Evolutionary conservation across 2,797 vertebrate species (phyloP).

Genomic region (Parauchenoglanis punctatus): DNA sequence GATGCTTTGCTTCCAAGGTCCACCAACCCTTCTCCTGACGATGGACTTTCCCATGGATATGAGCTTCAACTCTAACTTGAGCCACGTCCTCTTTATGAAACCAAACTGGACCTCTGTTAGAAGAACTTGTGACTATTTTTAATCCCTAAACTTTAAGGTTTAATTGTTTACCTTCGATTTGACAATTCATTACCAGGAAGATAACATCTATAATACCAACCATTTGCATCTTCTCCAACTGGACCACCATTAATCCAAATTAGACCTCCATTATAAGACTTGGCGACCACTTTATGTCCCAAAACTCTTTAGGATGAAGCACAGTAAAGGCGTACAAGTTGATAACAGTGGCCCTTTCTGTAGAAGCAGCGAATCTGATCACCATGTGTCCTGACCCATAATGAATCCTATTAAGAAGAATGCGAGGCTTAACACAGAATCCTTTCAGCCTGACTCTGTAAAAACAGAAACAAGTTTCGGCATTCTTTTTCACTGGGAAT

Average conservation of each 20-base stretch:
- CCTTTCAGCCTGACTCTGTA: slow-evolving; percentile 40
- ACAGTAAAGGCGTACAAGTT: background rate
- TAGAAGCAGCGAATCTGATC: slow-evolving; percentile 14
- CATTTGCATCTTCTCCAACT: background rate
- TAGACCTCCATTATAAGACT: background rate
- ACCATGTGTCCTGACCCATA: slow-evolving; percentile 38
- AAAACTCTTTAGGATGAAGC: background rate
- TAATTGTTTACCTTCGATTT: background rate
- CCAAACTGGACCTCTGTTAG: background rate
- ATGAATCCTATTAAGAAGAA: slow-evolving; percentile 48
- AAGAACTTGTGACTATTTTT: background rate
- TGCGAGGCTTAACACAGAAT: slow-evolving; percentile 42
- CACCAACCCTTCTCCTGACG: background rate
- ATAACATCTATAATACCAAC: background rate
- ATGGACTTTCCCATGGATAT: background rate
- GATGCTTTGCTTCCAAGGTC: background rate
- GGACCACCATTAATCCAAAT: background rate
- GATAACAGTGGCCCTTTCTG: slow-evolving; percentile 35
- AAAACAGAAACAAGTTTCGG: slow-evolving; percentile 24
- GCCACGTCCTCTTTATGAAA: background rate
- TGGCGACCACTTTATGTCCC: background rate
- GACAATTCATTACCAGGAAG: background rate
- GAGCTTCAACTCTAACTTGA: background rate
- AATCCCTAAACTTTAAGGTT: background rate
- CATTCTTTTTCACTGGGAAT: background rate